phyloP scores from a whole-genome alignment of 2,797 vertebrate species.

The Manis pentadactyla region DNA sequence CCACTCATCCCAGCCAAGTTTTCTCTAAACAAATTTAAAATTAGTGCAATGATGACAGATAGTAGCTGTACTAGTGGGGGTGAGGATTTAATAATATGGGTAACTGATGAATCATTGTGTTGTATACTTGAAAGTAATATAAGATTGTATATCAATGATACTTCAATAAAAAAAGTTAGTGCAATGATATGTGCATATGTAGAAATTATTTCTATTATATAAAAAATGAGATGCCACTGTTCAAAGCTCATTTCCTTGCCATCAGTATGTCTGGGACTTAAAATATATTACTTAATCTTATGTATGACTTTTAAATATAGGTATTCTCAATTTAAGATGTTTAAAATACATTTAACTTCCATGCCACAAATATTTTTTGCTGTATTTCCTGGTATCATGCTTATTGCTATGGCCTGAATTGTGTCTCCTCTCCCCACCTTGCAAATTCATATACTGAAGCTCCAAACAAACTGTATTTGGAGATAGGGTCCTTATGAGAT shows the following conservation, averaged over 20 bases:
- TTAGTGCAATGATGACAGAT: not conserved
- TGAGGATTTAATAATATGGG: no score
- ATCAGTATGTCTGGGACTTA: not conserved
- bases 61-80: no score
- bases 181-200: not conserved
- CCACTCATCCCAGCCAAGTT: not conserved
- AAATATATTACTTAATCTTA: conserved; percentile 31
- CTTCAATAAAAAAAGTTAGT: not conserved
- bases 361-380: not conserved
- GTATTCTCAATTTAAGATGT: conserved; percentile 9
- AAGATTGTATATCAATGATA: no score
- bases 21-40: conserved; percentile 48
- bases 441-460: not conserved
- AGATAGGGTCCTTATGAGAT: not conserved
- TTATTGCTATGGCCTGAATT: not conserved
- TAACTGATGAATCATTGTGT: no score
- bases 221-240: not conserved
- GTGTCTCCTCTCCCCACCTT: not conserved
- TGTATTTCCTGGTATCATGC: not conserved
- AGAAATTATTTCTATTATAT: not conserved
- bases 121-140: no score
- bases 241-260: not conserved
- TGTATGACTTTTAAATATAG: not conserved
- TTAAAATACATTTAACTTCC: conserved; percentile 33
- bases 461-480: not conserved